These are phyloP conservation scores for Dinocampus coccinellae DNA, from an alignment of 2,888 invertebrate genomes.

Conservation along the genomic window DNA sequence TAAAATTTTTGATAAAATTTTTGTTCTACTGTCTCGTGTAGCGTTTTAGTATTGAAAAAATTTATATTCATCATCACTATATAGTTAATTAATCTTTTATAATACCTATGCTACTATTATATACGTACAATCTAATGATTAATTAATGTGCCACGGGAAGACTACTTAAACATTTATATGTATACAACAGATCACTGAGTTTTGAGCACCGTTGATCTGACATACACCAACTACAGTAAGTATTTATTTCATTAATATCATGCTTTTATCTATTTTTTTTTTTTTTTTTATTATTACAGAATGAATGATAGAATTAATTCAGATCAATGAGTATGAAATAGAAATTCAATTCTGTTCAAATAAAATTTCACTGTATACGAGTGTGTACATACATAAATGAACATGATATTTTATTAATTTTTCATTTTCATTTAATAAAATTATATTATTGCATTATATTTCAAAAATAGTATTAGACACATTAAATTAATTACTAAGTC, in stretches of 20 bases:
- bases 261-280: too few relatives aligned
- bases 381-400: background rate
- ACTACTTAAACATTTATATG: background rate
- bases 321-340: too few relatives aligned
- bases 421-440: background rate
- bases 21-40: background rate
- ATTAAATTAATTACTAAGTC: conserved; percentile 4
- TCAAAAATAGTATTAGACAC: background rate
- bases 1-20: background rate
- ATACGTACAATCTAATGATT: conserved; percentile 31
- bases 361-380: background rate
- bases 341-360: background rate
- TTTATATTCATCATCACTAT: background rate
- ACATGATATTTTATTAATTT: background rate
- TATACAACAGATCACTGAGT: background rate
- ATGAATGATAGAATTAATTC: too few relatives aligned
- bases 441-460: background rate
- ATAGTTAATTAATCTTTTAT: background rate
- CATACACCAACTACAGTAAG: background rate
- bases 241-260: background rate
- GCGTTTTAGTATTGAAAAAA: background rate
- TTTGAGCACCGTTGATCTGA: conserved; percentile 7
- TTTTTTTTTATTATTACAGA: too few relatives aligned
- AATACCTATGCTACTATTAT: background rate
- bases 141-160: conserved; percentile 11